Evolutionary conservation across 2,797 vertebrate genomes (phyloP).

Genomic region (Emys orbicularis): DNA sequence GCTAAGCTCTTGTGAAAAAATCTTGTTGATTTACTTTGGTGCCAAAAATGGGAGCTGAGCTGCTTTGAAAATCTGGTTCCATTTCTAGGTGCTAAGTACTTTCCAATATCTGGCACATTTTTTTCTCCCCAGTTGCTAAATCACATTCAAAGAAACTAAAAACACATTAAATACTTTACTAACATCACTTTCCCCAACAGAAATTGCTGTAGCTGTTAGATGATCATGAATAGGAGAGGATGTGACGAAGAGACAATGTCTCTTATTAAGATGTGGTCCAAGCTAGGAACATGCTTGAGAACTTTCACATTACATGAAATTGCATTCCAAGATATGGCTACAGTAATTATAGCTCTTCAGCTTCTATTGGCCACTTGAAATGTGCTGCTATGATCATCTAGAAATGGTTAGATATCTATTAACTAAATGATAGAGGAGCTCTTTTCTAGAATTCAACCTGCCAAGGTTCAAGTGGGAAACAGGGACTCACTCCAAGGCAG

Average conservation of each 20-base stretch:
- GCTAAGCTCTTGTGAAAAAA: neutral
- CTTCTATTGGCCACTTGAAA: conserved; percentile 16
- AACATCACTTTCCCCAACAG: neutral
- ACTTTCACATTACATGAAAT: neutral
- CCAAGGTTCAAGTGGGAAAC: neutral
- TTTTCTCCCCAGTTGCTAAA: neutral
- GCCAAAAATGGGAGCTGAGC: neutral
- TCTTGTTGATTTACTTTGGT: neutral
- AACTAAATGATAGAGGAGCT: neutral
- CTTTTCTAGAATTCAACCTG: neutral
- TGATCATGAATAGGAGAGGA: neutral
- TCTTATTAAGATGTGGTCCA: neutral
- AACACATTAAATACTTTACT: neutral
- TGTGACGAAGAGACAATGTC: neutral
- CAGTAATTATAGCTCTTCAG: neutral
- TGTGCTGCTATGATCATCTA: neutral
- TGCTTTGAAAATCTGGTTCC: neutral
- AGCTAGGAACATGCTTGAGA: conserved; percentile 16
- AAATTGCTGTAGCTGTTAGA: neutral
- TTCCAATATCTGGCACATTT: neutral
- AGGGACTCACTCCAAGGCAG: neutral
- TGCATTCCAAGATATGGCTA: neutral
- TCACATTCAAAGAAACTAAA: neutral
- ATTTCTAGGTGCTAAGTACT: neutral
- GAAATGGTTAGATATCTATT: conserved; percentile 27